Conservation (phyloP, 92 coral and sea anemone genomes). For the Metridium senile region DNA sequence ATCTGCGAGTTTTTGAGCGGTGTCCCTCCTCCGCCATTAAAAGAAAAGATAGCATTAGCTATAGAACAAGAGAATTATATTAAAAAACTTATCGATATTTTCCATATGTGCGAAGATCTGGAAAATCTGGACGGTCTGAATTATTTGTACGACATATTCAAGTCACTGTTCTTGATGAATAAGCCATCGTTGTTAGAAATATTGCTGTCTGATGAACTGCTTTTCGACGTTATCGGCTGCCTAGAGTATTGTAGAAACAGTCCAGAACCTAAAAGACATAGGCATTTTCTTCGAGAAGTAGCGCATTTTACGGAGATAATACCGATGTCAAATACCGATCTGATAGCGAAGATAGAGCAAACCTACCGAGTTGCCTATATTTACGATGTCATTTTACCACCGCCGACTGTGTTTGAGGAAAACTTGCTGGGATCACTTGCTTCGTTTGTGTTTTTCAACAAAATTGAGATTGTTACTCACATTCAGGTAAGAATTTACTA, state of each 20-base stretch:
- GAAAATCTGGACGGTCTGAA: conserved; percentile 95
- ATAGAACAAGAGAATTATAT: conserved; percentile 97
- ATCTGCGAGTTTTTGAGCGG: conserved; percentile 90
- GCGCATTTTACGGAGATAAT: conserved; percentile 91
- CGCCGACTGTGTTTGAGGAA: conserved; percentile 95
- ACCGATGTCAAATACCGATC: conserved; percentile 92
- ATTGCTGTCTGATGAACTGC: conserved; percentile 78
- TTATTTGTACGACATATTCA: conserved; percentile 91
- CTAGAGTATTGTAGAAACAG: conserved; percentile 88
- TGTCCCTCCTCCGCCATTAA: conserved; percentile 90
- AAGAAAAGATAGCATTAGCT: conserved; percentile 92
- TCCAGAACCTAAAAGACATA: conserved; percentile 78
- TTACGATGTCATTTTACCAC: conserved; percentile 92
- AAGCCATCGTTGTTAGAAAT: conserved; percentile 94
- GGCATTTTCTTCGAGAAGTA: conserved; percentile 85
- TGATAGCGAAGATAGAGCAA: conserved; percentile 92
- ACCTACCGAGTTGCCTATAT: conserved; percentile 96
- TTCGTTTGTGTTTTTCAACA: conserved; percentile 96
- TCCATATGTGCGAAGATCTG: conserved; percentile 99
- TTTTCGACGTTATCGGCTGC: conserved; percentile 94
- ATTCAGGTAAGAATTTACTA: conserved; percentile 77
- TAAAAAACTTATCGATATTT: conserved; percentile 85
- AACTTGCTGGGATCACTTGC: conserved; percentile 89
- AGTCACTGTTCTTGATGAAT: conserved; percentile 92
- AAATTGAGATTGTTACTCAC: conserved; percentile 95